Percentiles rank a stretch among this genome's conserved stretches.
These are phyloP conservation scores for Ploceus nigricollis DNA, from an alignment of 2,113 vertebrate species.

Conservation along the genomic window DNA sequence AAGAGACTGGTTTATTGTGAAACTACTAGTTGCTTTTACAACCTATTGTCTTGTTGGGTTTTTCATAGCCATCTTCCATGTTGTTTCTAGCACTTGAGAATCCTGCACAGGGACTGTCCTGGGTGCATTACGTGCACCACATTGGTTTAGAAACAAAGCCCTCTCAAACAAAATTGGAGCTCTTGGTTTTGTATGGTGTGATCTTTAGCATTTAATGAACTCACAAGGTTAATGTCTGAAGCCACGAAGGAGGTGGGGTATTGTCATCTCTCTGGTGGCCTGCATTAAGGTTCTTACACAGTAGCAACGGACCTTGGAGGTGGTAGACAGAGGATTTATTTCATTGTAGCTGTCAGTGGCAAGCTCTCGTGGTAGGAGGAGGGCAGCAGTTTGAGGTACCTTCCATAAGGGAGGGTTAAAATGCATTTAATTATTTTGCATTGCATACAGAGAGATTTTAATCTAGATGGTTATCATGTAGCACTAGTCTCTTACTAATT, in stretches of 20 bases:
- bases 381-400: background rate
- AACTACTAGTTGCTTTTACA: background rate
- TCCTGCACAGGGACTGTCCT: rapidly evolving
- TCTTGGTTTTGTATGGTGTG: background rate
- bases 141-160: background rate
- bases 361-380: background rate
- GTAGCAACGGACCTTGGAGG: background rate
- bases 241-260: rapidly evolving
- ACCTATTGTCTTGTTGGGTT: background rate
- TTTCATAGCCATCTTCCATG: rapidly evolving
- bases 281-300: background rate
- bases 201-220: background rate
- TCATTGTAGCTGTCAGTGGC: background rate
- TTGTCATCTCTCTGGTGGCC: rapidly evolving
- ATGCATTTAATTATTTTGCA: background rate
- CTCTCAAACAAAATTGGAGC: background rate
- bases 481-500: background rate
- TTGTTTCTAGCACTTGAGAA: background rate
- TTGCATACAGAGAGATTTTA: background rate
- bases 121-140: rapidly evolving
- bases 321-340: background rate
- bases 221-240: background rate
- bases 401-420: background rate
- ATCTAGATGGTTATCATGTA: background rate
- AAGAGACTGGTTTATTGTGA: background rate